Conservation (phyloP, 1,140 invertebrate genomes). For the Agrilus planipennis region DNA sequence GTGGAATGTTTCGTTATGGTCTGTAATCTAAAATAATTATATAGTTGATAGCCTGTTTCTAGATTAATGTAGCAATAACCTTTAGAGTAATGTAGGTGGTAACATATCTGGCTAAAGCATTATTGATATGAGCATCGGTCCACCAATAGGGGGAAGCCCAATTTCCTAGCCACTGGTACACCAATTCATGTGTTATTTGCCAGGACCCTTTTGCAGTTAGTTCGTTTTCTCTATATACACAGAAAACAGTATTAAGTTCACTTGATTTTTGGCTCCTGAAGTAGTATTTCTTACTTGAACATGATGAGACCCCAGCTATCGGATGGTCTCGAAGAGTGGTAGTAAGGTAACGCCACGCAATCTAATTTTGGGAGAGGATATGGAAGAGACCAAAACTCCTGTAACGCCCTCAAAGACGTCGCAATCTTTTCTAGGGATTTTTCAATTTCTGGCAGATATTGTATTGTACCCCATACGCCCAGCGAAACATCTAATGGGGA, state of each 20-base stretch:
- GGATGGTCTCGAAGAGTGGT: conserved; percentile 52
- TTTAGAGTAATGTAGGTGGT: conserved; percentile 46
- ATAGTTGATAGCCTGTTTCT: background rate
- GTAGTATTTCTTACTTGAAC: conserved; percentile 52
- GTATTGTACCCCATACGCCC: conserved; percentile 58
- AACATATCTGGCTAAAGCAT: conserved; percentile 60
- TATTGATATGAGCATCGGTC: conserved; percentile 56
- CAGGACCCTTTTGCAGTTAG: conserved; percentile 44
- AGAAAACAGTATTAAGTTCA: too few species aligned
- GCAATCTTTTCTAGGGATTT: conserved; percentile 50
- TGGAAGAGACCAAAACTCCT: conserved; percentile 54
- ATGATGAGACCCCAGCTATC: conserved; percentile 67
- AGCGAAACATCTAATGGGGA: too few species aligned
- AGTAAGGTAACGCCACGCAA: conserved; percentile 73
- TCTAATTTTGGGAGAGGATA: conserved; percentile 67
- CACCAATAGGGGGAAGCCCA: conserved; percentile 58
- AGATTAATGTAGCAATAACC: conserved; percentile 1
- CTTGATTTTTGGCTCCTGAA: too few species aligned
- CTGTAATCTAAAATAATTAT: conserved; percentile 40
- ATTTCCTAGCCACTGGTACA: conserved; percentile 65
- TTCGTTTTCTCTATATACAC: conserved; percentile 51
- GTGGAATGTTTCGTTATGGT: conserved; percentile 53
- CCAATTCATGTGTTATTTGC: conserved; percentile 50
- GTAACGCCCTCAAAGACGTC: conserved; percentile 50
- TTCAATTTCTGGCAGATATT: conserved; percentile 48